Conservation (phyloP, 2,888 invertebrate genomes). For the Aspidiotus rigidus region DNA sequence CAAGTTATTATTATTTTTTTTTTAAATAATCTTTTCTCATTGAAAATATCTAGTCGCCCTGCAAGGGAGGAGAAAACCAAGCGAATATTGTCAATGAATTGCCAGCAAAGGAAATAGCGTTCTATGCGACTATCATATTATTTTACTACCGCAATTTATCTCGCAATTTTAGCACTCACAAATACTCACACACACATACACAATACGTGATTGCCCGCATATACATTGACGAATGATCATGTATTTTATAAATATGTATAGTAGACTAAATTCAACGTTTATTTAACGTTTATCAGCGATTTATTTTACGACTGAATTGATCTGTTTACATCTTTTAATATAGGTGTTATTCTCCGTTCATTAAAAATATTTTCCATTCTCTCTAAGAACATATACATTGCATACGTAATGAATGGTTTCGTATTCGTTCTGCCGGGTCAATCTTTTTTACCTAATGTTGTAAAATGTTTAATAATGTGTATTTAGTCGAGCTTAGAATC, state of each 20-base stretch:
- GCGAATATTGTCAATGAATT: background rate
- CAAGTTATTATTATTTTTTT: no score
- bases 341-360: background rate
- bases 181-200: no score
- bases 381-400: background rate
- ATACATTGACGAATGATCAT: no score
- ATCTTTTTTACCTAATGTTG: background rate
- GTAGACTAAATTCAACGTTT: background rate
- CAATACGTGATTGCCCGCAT: no score
- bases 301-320: background rate
- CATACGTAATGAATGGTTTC: background rate
- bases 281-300: background rate
- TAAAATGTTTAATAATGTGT: no score
- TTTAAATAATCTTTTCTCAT: no score
- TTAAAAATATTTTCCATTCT: background rate
- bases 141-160: background rate
- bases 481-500: no score
- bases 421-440: background rate
- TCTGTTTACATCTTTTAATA: background rate
- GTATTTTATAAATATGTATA: background rate
- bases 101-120: background rate
- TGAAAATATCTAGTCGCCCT: no score
- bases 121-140: background rate
- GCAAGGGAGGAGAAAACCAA: no score
- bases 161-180: background rate